phyloP scores from a whole-genome alignment of 2,797 vertebrate species.

The Notolepis coatsorum region DNA sequence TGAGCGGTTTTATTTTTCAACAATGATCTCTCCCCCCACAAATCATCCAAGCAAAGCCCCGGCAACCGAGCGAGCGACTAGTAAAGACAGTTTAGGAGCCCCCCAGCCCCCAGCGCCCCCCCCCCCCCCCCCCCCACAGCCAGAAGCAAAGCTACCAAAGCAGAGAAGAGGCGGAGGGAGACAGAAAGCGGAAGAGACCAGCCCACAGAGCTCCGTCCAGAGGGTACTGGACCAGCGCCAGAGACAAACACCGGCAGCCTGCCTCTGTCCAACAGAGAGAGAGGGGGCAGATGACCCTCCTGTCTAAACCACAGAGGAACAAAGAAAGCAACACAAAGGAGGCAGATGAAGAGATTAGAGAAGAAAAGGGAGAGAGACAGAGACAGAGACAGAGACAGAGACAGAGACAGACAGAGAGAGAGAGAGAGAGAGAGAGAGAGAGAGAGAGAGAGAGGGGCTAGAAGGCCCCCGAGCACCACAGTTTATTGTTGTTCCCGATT shows the following conservation, averaged over 20 bases:
- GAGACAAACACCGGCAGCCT: constrained; percentile 6
- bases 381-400: constrained; percentile 31
- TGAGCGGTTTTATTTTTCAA: constrained; percentile 73
- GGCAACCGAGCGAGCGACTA: constrained; percentile 38
- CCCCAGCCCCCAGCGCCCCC: constrained; percentile 33
- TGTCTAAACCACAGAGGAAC: constrained; percentile 33
- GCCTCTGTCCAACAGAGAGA: constrained; percentile 15
- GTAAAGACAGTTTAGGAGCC: constrained; percentile 23
- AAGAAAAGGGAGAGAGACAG: constrained; percentile 6
- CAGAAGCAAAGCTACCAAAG: constrained; percentile 24
- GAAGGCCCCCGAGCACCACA: constrained; percentile 90
- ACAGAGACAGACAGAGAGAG: constrained; percentile 45
- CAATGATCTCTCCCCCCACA: constrained; percentile 85
- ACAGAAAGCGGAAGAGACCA: constrained; percentile 20
- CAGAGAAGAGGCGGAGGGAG: constrained; percentile 52
- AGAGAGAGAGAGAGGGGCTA: constrained; percentile 58
- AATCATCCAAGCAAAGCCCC: constrained; percentile 85
- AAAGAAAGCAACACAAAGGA: constrained; percentile 19
- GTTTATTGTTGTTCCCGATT: constrained; percentile 82
- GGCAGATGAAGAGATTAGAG: too few species aligned
- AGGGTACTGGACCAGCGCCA: constrained; percentile 14
- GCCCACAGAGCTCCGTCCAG: not conserved
- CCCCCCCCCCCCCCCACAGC: too few species aligned
- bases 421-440: constrained; percentile 34
- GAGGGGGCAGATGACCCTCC: constrained; percentile 1